Evolutionary conservation across 2,888 invertebrate species (phyloP), one percentile per base, ranked within the genome.

Genomic region (Pseudococcus longispinus): DNA sequence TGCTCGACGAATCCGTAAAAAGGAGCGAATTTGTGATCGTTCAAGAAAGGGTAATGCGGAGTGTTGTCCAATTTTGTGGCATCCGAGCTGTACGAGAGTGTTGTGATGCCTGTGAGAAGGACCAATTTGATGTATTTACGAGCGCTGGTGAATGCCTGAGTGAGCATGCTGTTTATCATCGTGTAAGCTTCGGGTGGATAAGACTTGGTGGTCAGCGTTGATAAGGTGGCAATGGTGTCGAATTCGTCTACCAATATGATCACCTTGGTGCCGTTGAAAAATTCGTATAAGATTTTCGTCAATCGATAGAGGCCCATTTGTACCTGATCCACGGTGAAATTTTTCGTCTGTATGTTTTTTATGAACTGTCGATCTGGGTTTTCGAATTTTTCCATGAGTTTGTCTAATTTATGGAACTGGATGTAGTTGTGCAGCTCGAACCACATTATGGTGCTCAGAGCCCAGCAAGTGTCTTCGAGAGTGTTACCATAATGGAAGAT

Each of bases 381-480:
- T 29, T 70, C 29, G 29, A 70, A 70, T 26, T 29, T 15, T 1
- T 70, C 18, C 70, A 15, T 2, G 70, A 29, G 15, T 29, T 70
- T 1, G 5, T 70, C 29, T 4, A 70, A 29, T 20, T 70, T 29
- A 5, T 29, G 15, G 2, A 70, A 18, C 6, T 13, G 13, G 6
- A 70, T 18, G 70, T 70, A 70, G 9, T 70, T 70, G 13, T 70
- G 70, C 29, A 70, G 70, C 70, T 70, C 70, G 70, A 15, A 70
- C 70, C 70, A 70, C 5, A 70, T 18, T 1, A 70, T 29, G 29
- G 29, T 18, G 18, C 32, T 70, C 18, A 70, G 8, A 1, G 70
- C 18, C 18, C 0, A 15, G 18, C 70, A 29, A 1, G 29, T 70
- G 5, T 70, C 70, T 3, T 70, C 70, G 13, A 29, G 4, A 18